Conservation (phyloP, 1,140 invertebrate species). For the Listronotus bonariensis region DNA sequence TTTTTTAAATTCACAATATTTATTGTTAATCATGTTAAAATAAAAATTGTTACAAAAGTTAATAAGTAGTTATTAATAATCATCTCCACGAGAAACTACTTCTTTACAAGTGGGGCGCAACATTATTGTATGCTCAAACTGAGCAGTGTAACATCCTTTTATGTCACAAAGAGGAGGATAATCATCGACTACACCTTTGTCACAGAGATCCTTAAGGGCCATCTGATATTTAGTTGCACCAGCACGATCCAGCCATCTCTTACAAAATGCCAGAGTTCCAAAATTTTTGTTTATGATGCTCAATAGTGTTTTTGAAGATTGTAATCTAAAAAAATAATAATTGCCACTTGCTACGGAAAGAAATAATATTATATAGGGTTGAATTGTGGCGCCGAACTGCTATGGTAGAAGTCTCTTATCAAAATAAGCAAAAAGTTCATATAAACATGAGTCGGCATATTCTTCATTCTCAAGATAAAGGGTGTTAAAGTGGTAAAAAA, state of each 20-base stretch:
- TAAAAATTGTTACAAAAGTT: neutral
- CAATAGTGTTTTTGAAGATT: conserved; percentile 90
- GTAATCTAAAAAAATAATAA: conserved; percentile 64
- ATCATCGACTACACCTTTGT: conserved; percentile 93
- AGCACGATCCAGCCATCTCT: conserved; percentile 96
- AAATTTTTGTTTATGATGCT: conserved; percentile 98
- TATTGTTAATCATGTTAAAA: no score
- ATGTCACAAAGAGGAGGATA: conserved; percentile 98
- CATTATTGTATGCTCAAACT: conserved; percentile 99
- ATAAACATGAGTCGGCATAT: no score
- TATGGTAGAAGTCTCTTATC: no score
- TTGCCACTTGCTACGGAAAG: no score
- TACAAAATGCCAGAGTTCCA: conserved; percentile 97
- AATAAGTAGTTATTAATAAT: conserved; percentile 71
- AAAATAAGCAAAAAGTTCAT: no score
- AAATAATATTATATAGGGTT: no score
- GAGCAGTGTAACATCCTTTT: conserved; percentile 98
- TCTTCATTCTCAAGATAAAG: no score
- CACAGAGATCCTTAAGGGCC: conserved; percentile 97
- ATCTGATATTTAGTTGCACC: conserved; percentile 98
- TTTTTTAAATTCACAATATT: neutral
- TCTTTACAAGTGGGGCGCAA: conserved; percentile 98
- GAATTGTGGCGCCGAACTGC: no score
- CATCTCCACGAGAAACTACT: conserved; percentile 92
- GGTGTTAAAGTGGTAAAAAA: no score